Conservation (phyloP, 2,797 vertebrate genomes). For the Eulemur coronatus region DNA sequence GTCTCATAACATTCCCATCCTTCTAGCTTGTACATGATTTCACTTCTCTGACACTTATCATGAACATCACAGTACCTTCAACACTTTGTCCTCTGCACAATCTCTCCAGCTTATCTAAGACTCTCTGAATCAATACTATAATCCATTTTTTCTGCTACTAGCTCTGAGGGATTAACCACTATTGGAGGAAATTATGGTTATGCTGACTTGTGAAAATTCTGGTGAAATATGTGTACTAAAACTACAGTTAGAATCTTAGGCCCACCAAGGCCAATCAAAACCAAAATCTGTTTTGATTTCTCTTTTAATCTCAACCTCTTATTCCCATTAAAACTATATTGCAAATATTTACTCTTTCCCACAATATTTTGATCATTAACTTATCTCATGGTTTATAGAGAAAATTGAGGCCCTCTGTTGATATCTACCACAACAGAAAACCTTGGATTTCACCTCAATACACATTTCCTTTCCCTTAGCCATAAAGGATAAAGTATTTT, state of each 20-base stretch:
- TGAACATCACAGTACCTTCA: neutral
- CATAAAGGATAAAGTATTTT: neutral
- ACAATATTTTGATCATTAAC: neutral
- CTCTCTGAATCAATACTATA: neutral
- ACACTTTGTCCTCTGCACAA: neutral
- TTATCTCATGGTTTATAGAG: neutral
- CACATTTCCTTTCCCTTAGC: neutral
- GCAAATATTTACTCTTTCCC: neutral
- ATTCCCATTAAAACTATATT: neutral
- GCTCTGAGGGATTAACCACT: neutral
- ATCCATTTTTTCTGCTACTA: neutral
- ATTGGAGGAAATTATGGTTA: neutral
- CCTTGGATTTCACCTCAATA: neutral
- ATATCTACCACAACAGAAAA: neutral
- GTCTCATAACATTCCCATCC: no score
- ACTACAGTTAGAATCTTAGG: neutral
- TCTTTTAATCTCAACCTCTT: neutral
- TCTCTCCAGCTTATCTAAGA: neutral
- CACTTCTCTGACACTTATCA: neutral
- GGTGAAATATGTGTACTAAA: neutral
- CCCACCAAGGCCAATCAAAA: neutral
- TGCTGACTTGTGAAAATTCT: neutral
- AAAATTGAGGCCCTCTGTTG: neutral
- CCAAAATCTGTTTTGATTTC: neutral
- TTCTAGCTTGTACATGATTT: neutral